phyloP scores from a whole-genome alignment of 2,888 invertebrate genomes.

The Aradus depressus region DNA sequence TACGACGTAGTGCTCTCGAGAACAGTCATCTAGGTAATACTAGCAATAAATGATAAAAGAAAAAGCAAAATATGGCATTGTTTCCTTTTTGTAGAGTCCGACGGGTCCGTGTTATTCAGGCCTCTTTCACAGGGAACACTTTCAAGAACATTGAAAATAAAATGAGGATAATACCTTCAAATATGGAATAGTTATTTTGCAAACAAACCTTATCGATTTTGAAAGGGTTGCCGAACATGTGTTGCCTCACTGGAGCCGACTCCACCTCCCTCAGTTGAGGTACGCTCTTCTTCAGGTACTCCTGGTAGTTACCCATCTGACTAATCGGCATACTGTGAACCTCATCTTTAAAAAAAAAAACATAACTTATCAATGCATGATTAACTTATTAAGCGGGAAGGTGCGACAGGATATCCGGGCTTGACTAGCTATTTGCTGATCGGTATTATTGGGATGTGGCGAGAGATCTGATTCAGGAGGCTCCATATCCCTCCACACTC shows the following conservation, averaged over 20 bases:
- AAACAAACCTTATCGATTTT: conserved; percentile 83
- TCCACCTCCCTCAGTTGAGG: conserved; percentile 89
- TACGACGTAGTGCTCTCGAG: too few relatives aligned
- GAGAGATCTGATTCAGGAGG: too few relatives aligned
- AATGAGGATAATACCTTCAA: too few relatives aligned
- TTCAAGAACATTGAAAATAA: too few relatives aligned
- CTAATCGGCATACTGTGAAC: conserved; percentile 91
- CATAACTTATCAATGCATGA: neutral
- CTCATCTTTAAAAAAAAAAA: conserved; percentile 48
- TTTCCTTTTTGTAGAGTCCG: neutral
- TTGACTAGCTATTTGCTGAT: too few relatives aligned
- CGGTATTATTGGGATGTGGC: too few relatives aligned
- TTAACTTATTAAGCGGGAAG: too few relatives aligned
- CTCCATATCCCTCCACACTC: too few relatives aligned
- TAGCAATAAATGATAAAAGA: neutral
- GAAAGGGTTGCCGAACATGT: conserved; percentile 99
- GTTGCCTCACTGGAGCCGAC: conserved; percentile 85
- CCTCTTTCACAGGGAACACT: too few relatives aligned
- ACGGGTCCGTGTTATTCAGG: too few relatives aligned
- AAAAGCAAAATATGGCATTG: neutral
- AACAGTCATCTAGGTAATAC: neutral
- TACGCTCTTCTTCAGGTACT: conserved; percentile 88
- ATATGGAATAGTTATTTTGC: neutral
- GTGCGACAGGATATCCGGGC: too few relatives aligned
- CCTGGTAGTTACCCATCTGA: conserved; percentile 99